Percentiles rank a stretch among this genome's conserved stretches.
These are phyloP conservation scores for Drosophila micromelanica DNA, from an alignment of 1,140 invertebrate species.

Conservation along the genomic window DNA sequence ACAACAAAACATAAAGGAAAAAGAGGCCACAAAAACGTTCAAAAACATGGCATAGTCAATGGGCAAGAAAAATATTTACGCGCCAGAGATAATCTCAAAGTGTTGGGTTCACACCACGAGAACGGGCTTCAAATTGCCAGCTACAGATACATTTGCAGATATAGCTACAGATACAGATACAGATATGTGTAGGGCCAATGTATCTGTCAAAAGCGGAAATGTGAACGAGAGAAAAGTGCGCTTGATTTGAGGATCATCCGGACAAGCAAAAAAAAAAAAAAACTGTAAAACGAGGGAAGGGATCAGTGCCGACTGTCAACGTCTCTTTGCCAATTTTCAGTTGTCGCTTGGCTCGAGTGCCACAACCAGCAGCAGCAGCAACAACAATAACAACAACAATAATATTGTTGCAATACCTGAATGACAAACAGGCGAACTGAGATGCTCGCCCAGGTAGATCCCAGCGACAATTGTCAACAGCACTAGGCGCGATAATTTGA, in stretches of 20 bases:
- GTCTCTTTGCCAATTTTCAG: slow-evolving; percentile 32
- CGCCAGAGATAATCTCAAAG: slow-evolving; percentile 81
- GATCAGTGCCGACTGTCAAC: slow-evolving; percentile 19
- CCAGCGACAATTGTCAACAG: slow-evolving; percentile 69
- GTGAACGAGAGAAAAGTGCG: slow-evolving; percentile 74
- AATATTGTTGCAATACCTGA: slow-evolving; percentile 68
- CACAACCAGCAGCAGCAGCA: slow-evolving; percentile 43
- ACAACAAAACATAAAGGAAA: slow-evolving; percentile 10
- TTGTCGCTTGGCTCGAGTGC: slow-evolving; percentile 71
- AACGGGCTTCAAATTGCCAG: slow-evolving; percentile 71
- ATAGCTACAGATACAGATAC: slow-evolving; percentile 32
- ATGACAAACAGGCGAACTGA: slow-evolving; percentile 23
- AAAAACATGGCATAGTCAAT: slow-evolving; percentile 76
- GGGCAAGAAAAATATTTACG: slow-evolving; percentile 82
- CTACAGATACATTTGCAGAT: slow-evolving; percentile 31
- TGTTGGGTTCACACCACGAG: slow-evolving; percentile 64
- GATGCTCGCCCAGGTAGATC: slow-evolving; percentile 27
- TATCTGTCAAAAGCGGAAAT: slow-evolving; percentile 81
- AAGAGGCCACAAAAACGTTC: slow-evolving; percentile 46
- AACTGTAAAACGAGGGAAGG: slow-evolving; percentile 6
- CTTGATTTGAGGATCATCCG: slow-evolving; percentile 83
- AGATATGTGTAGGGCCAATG: slow-evolving; percentile 59
- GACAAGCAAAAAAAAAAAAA: slow-evolving; percentile 39
- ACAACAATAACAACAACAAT: slow-evolving; percentile 19
- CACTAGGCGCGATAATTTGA: slow-evolving; percentile 83